Evolutionary conservation across 2,888 invertebrate species (phyloP).

Genomic region (Ferdinandea cuprea): DNA sequence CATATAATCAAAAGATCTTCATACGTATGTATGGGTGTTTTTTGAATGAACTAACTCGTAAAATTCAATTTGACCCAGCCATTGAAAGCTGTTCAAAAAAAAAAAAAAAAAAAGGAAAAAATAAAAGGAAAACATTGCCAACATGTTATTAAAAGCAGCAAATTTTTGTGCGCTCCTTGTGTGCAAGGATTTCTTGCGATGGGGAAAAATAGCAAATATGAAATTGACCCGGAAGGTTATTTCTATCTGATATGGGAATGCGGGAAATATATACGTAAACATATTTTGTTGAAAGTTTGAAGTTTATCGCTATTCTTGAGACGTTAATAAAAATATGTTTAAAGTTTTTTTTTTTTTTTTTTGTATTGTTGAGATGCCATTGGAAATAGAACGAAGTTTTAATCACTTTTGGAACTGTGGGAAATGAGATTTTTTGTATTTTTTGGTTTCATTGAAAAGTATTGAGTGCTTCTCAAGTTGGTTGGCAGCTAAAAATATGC

Average conservation of each 20-base stretch:
- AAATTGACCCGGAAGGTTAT: slow-evolving; percentile 49
- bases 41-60: slow-evolving; percentile 37
- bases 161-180: slow-evolving; percentile 28
- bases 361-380: neutral
- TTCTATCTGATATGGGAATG: slow-evolving; percentile 29
- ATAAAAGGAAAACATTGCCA: neutral
- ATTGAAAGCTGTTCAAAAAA: slow-evolving; percentile 32
- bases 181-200: slow-evolving; percentile 16
- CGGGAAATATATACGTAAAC: neutral
- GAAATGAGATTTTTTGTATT: neutral
- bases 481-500: neutral
- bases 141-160: slow-evolving; percentile 52
- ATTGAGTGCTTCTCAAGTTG: neutral
- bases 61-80: slow-evolving; percentile 55
- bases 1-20: slow-evolving; percentile 1
- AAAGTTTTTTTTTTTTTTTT: neutral
- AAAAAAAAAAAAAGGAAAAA: too few relatives aligned
- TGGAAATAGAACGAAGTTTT: neutral
- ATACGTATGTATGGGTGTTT: neutral
- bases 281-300: slow-evolving; percentile 1
- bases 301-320: slow-evolving; percentile 35
- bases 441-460: neutral
- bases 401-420: neutral
- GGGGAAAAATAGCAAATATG: slow-evolving; percentile 12
- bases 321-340: slow-evolving; percentile 28